Evolutionary conservation across 1,140 invertebrate genomes (phyloP).

Genomic region (Ridgeia piscesae): DNA sequence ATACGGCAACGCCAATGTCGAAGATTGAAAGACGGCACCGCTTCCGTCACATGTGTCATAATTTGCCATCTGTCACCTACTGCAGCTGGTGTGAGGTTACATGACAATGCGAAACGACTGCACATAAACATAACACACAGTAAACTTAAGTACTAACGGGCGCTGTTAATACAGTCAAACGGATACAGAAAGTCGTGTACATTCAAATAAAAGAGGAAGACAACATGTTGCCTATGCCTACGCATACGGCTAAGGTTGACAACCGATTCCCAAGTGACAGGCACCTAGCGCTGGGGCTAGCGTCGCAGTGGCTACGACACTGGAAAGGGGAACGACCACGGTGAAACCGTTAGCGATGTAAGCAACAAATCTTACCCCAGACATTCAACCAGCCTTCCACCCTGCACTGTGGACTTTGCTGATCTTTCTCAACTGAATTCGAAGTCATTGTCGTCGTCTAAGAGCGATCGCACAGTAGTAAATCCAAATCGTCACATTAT

Average conservation of each 20-base stretch:
- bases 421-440: background rate
- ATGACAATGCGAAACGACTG: background rate
- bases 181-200: background rate
- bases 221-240: background rate
- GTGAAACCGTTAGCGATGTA: background rate
- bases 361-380: background rate
- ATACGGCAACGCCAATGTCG: background rate
- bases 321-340: background rate
- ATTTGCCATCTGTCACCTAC: background rate
- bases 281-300: background rate
- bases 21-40: too few species aligned
- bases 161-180: background rate
- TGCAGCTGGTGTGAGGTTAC: background rate
- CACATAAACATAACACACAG: background rate
- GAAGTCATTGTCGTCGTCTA: background rate
- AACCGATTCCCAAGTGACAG: background rate
- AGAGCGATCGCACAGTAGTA: background rate
- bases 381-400: background rate
- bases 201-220: background rate
- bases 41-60: background rate
- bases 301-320: background rate
- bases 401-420: background rate
- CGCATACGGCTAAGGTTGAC: background rate
- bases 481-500: constrained; percentile 1
- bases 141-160: background rate